Base-by-base conservation (phyloP, 2,888 invertebrate genomes). In the Morpho helenor region DNA sequence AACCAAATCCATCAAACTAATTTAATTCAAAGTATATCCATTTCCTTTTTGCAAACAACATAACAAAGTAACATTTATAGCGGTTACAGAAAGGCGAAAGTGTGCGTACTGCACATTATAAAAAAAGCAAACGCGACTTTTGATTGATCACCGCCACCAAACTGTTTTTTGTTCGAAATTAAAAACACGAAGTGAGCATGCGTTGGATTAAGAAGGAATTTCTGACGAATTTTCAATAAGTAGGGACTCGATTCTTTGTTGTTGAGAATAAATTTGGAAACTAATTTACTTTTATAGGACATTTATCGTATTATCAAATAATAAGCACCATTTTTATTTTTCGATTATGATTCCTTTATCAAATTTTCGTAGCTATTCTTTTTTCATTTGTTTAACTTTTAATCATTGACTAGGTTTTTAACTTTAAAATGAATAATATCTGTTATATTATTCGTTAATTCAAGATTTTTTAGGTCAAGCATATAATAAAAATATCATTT, bases 61-160 rank as follows among this genome's bases (percentile, higher is more conserved):
- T 82, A 80, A 84, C 81, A 82, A 81, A 82, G 76, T 73, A 75
- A 76, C 81, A 82, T 83, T 84, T 82, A 83, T 78, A 83, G 84
- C 80, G 84, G 84, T 87, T 82, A 82, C 85, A 79, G 79, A 79
- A 76, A 77, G 77, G 78, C 86, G 82, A 87, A 87, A 88, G 85
- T 71, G 66, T 69, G 66, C 68, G 80, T 84, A 85, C 80, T 84
- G 87, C 85, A 84, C 83, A 80, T 80, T 83, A 83, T 79, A 81
- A 83, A 81, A 82, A 84, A 86, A 85, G 73, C 75, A 76, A 77
- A 75, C 82, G 76, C 78, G 80, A 79, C 80, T 83, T 87, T 86
- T 90, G 90, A 90, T 90, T 90, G 90, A 90, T 90, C 89, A 90
- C 90, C 89, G 77, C 80, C 77, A 82, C 80, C 68, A 71, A 79